Evolutionary conservation across 2,113 vertebrate genomes (phyloP).

Genomic region (Orientallactaga bullata): DNA sequence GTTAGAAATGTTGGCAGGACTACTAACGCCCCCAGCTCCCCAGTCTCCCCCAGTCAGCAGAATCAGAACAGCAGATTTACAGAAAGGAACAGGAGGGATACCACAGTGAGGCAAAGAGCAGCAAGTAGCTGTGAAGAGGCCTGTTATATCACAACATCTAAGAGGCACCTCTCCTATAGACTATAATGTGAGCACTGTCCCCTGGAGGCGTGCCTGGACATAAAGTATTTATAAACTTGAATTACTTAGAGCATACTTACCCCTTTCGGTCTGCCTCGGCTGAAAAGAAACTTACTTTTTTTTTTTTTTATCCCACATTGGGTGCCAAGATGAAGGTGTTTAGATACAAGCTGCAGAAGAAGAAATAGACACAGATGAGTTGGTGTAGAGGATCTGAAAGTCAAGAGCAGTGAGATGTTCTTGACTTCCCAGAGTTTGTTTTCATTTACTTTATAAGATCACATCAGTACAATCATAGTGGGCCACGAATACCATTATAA

Average conservation of each 20-base stretch:
- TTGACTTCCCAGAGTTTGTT: too few species aligned
- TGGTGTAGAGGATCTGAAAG: too few species aligned
- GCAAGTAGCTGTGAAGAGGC: not conserved
- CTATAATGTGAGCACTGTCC: not conserved
- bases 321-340: too few species aligned
- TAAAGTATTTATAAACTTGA: not conserved
- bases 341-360: too few species aligned
- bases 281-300: too few species aligned
- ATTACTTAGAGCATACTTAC: not conserved
- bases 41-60: not conserved
- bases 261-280: too few species aligned
- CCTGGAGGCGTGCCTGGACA: not conserved
- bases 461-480: too few species aligned
- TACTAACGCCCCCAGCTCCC: not conserved
- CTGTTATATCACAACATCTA: not conserved
- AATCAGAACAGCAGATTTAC: not conserved
- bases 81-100: not conserved
- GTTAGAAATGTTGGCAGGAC: not conserved
- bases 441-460: too few species aligned
- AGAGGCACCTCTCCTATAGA: not conserved
- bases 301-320: too few species aligned
- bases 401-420: too few species aligned
- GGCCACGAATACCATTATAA: too few species aligned
- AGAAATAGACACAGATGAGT: too few species aligned
- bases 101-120: not conserved